These are phyloP conservation scores for Gymnobelideus leadbeateri DNA, from an alignment of 2,113 vertebrate species.

Conservation along the genomic window DNA sequence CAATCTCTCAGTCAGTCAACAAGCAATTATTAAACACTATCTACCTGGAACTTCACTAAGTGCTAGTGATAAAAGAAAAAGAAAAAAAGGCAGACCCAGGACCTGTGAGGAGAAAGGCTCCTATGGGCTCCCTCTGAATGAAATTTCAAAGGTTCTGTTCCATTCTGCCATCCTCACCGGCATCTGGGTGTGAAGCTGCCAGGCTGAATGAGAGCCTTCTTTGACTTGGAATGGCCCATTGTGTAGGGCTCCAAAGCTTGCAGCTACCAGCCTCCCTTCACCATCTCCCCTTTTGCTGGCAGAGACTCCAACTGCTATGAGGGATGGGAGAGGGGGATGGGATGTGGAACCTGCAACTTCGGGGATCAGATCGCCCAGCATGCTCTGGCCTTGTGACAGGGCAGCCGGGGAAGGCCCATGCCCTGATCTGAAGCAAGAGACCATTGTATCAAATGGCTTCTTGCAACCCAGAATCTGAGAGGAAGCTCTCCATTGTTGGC, in stretches of 20 bases:
- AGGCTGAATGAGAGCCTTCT: conserved; percentile 77
- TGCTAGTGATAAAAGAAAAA: background rate
- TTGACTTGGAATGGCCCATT: conserved; percentile 72
- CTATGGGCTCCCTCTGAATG: conserved; percentile 65
- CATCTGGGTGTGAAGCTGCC: conserved; percentile 78
- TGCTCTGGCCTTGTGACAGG: background rate
- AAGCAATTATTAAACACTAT: background rate
- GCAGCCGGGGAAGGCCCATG: background rate
- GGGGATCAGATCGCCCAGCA: background rate
- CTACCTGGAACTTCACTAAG: background rate
- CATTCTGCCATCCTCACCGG: conserved; percentile 66
- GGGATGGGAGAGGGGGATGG: background rate
- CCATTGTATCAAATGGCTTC: conserved; percentile 23
- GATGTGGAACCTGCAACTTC: background rate
- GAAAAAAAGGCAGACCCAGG: background rate
- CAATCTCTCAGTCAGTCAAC: background rate
- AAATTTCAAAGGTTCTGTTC: conserved; percentile 66
- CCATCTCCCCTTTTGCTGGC: background rate
- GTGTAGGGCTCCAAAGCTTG: conserved; percentile 25
- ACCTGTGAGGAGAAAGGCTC: background rate
- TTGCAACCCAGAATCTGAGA: background rate
- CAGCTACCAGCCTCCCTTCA: background rate
- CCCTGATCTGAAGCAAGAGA: conserved; percentile 52
- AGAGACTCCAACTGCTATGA: background rate
- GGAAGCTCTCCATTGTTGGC: background rate